phyloP scores from a whole-genome alignment of 1,140 invertebrate species.

The Drosophila pseudoananassae region DNA sequence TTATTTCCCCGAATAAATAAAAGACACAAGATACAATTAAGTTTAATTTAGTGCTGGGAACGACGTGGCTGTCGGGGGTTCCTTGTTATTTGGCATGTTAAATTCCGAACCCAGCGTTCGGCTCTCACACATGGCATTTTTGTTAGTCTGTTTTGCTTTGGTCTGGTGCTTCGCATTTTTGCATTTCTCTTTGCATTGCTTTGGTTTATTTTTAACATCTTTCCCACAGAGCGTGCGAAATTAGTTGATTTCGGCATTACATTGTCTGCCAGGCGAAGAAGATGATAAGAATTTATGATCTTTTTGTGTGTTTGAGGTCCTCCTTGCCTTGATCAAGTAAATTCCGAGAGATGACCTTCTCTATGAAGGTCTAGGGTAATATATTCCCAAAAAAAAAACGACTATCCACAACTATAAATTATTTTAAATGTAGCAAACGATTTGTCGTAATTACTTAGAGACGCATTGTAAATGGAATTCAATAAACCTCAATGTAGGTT shows the following conservation, averaged over 20 bases:
- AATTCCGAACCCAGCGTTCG: slow-evolving; percentile 10
- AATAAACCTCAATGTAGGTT: slow-evolving; percentile 13
- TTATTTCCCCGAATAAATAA: slow-evolving; percentile 29
- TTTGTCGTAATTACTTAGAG: slow-evolving; percentile 44
- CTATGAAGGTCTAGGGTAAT: not conserved
- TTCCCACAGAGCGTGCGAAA: slow-evolving; percentile 43
- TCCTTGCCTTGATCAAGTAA: not conserved
- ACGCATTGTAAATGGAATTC: slow-evolving; percentile 25
- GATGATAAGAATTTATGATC: slow-evolving; percentile 29
- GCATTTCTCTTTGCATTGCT: slow-evolving; percentile 46
- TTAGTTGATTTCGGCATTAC: slow-evolving; percentile 12
- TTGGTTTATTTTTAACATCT: slow-evolving; percentile 63
- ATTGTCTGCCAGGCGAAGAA: slow-evolving; percentile 16
- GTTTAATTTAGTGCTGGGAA: slow-evolving; percentile 46
- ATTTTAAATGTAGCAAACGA: slow-evolving; percentile 1
- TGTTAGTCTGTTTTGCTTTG: slow-evolving; percentile 54
- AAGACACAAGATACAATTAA: slow-evolving; percentile 38
- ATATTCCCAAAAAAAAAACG: slow-evolving; percentile 25
- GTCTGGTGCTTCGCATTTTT: slow-evolving; percentile 56
- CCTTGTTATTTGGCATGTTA: slow-evolving; percentile 31
- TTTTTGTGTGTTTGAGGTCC: not conserved
- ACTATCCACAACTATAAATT: slow-evolving; percentile 10
- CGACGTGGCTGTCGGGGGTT: slow-evolving; percentile 12
- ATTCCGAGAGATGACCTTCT: not conserved
- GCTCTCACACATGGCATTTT: slow-evolving; percentile 13